These are phyloP conservation scores for Enteromius mattozi DNA, from an alignment of 2,797 vertebrate genomes.

Conservation along the genomic window DNA sequence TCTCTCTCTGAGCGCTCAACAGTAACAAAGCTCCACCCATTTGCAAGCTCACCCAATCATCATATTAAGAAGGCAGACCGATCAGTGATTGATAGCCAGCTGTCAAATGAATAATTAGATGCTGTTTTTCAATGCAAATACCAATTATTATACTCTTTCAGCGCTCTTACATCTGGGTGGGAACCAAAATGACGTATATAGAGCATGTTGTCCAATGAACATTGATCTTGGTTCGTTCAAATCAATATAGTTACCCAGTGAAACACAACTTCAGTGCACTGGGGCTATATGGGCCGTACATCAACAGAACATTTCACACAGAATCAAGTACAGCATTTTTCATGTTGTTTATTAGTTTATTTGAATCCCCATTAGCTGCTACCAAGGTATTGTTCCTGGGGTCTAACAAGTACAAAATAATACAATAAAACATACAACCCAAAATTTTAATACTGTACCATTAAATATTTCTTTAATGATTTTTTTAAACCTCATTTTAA, in stretches of 20 bases:
- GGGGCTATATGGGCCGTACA: neutral
- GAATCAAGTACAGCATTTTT: neutral
- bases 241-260: neutral
- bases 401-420: too few species aligned
- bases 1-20: neutral
- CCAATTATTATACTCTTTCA: neutral
- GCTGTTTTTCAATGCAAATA: slow-evolving; percentile 37
- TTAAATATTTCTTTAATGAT: too few species aligned
- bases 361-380: too few species aligned
- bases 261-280: neutral
- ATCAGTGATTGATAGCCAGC: neutral
- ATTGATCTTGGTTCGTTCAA: slow-evolving; percentile 2
- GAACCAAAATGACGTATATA: neutral
- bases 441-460: too few species aligned
- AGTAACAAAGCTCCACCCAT: neutral
- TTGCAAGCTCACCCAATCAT: neutral
- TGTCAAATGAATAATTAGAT: slow-evolving; percentile 9
- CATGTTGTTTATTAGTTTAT: too few species aligned
- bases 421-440: too few species aligned
- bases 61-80: neutral
- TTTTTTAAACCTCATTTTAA: too few species aligned
- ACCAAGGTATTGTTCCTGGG: too few species aligned
- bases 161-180: neutral
- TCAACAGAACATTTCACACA: neutral
- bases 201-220: neutral